A percentile compares a stretch with the other conserved stretches of the same genome.
Evolutionary conservation across 2,797 vertebrate genomes (phyloP).

Genomic region (Telmatherina bonti): DNA sequence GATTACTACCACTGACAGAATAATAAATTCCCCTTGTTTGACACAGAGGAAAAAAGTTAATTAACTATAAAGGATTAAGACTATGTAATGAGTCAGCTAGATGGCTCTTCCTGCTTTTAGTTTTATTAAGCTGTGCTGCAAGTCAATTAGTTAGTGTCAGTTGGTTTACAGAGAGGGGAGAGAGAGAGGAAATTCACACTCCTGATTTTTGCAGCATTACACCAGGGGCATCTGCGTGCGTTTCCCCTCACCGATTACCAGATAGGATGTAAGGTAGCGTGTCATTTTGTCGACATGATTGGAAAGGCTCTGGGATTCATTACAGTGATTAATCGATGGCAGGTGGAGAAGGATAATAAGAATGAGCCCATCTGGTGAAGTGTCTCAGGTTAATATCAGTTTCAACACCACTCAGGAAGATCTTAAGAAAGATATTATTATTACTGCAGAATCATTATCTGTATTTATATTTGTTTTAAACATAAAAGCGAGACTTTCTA

Average conservation of each 20-base stretch:
- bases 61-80: slow-evolving; percentile 76
- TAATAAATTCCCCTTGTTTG: slow-evolving; percentile 63
- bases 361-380: slow-evolving; percentile 36
- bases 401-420: slow-evolving; percentile 1
- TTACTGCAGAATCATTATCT: background rate
- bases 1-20: slow-evolving; percentile 44
- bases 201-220: slow-evolving; percentile 30
- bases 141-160: slow-evolving; percentile 72
- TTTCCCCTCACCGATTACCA: slow-evolving; percentile 40
- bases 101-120: slow-evolving; percentile 73
- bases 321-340: slow-evolving; percentile 47
- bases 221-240: slow-evolving; percentile 8
- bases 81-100: slow-evolving; percentile 67
- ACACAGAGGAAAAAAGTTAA: slow-evolving; percentile 63
- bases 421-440: slow-evolving; percentile 13
- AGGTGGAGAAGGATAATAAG: slow-evolving; percentile 45
- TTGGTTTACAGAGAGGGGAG: slow-evolving; percentile 46
- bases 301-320: slow-evolving; percentile 51
- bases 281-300: slow-evolving; percentile 46
- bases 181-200: slow-evolving; percentile 27
- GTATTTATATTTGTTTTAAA: background rate
- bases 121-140: slow-evolving; percentile 69
- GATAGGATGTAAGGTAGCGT: slow-evolving; percentile 47
- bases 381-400: slow-evolving; percentile 21
- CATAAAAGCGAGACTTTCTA: too few relatives aligned